Evolutionary conservation across 2,888 invertebrate genomes (phyloP), one percentile per base, ranked within the genome.

Genomic region (Sicus ferrugineus): DNA sequence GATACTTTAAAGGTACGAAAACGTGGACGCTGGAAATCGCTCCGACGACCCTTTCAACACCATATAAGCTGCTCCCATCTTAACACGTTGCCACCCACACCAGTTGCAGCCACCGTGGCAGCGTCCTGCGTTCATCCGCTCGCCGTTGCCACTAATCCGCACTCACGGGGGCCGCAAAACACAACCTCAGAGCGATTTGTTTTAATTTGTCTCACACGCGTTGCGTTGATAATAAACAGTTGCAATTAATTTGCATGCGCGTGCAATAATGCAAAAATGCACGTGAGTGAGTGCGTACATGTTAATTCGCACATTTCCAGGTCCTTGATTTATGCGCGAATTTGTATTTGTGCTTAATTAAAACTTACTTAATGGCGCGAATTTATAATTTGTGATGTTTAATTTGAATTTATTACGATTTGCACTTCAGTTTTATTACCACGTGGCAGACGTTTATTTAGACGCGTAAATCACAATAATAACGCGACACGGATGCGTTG

Each of bases 121-220:
- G 14, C 30, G 56, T 56, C 56, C 7, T 48, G 56, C 28, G 56
- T n/a, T 48, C 21, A 21, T 48, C 19, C n/a, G 48, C n/a, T n/a
- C 19, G 21, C 48, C n/a, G 26, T 19, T 34, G 14, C 62, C 62
- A 42, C 62, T 62, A 61, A 28, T 62, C 46, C 21, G 28, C 58
- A 31, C 30, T 23, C 5, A 2, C 67, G 7, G 28, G 26, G 31
- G 21, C 58, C 58, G 30, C 67, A 67, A 67, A 54, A 66, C 56
- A 54, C 19, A 16, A 66, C 66, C 66, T 42, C 66, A 56, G 56
- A 66, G 56, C 56, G 42, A 66, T 66, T 66, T 56, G 42, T 66
- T 66, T 38, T 66, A 66, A 67, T 67, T 67, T 67, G 46, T 67
- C 67, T 28, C 67, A 46, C 46, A 59, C 31, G 56, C 58, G 38